Evolutionary conservation across 2,888 invertebrate genomes (phyloP).

Genomic region (Mimachlamys varia): DNA sequence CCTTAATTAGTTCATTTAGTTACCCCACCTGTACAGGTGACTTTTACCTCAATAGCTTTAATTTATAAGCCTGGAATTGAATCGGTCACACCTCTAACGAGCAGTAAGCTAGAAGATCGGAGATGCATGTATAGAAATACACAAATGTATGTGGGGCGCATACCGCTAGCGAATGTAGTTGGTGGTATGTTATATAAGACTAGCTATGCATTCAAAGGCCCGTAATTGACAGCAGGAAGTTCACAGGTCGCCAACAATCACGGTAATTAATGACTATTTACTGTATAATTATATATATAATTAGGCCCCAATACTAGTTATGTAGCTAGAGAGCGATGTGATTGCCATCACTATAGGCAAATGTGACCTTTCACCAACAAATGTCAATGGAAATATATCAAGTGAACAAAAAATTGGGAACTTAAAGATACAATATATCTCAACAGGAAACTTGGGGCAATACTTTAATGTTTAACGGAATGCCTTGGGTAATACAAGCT

Average conservation of each 20-base stretch:
- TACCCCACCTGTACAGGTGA: constrained; percentile 17
- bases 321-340: too few species aligned
- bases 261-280: not conserved
- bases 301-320: not conserved
- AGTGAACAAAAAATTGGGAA: too few species aligned
- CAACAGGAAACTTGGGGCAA: too few species aligned
- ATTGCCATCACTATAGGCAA: not conserved
- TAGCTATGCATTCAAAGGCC: not conserved
- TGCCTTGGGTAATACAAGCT: too few species aligned
- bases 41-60: not conserved
- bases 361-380: not conserved
- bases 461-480: too few species aligned
- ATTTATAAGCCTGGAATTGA: not conserved
- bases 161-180: not conserved
- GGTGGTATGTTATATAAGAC: not conserved
- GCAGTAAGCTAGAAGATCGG: not conserved
- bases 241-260: constrained; percentile 5
- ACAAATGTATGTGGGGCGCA: not conserved
- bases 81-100: not conserved
- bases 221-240: constrained; percentile 12
- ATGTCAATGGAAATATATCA: constrained; percentile 1
- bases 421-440: too few species aligned
- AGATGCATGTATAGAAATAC: not conserved
- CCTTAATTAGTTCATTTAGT: not conserved
- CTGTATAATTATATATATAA: constrained; percentile 5